phyloP scores from a whole-genome alignment of 2,113 vertebrate genomes.

The Otolemur garnettii region DNA sequence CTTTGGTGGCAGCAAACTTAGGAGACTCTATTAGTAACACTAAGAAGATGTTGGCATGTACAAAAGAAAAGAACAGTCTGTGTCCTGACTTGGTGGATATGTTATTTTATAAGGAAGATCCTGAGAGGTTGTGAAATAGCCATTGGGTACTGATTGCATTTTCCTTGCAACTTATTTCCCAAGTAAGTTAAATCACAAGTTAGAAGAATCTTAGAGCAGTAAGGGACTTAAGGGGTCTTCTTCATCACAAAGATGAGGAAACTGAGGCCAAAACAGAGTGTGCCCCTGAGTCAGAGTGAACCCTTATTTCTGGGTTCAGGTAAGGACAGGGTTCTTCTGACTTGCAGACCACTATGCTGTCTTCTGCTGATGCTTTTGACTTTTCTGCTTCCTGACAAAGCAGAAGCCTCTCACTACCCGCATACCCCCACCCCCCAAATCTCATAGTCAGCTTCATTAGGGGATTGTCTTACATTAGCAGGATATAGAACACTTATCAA shows the following conservation, averaged over 20 bases:
- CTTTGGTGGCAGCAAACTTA: conserved; percentile 14
- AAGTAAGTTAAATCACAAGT: not conserved
- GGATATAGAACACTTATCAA: conserved; percentile 27
- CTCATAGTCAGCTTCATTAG: conserved; percentile 6
- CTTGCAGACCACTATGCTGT: not conserved
- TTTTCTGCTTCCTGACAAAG: not conserved
- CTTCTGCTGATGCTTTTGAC: not conserved
- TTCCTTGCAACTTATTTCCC: conserved; percentile 14
- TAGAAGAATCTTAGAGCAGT: conserved; percentile 1
- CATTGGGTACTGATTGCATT: not conserved
- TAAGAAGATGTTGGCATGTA: not conserved
- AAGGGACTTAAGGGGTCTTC: not conserved
- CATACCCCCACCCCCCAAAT: not conserved
- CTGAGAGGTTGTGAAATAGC: not conserved
- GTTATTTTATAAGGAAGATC: not conserved
- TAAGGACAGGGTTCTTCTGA: not conserved
- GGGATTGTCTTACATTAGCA: not conserved
- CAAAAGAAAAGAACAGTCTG: not conserved
- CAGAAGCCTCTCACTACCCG: not conserved
- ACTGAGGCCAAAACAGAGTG: not conserved
- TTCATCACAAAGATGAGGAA: not conserved
- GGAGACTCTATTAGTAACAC: not conserved
- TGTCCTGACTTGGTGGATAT: not conserved
- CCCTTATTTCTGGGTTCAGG: not conserved
- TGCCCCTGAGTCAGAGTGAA: not conserved